phyloP scores from a whole-genome alignment of 92 coral and sea anemone genomes.

The Muricea muricata region DNA sequence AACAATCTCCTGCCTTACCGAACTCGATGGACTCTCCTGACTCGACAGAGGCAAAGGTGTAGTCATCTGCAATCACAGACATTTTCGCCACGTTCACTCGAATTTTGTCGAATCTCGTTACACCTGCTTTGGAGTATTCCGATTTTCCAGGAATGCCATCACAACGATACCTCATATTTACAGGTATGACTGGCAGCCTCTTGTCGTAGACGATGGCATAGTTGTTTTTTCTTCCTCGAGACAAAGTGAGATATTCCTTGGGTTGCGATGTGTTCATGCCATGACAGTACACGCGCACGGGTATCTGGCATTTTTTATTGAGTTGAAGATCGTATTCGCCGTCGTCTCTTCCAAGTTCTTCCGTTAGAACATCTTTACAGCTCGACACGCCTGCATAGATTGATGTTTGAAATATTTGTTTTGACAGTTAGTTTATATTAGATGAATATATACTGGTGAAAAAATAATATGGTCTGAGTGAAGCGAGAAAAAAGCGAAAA shows the following conservation, averaged over 20 bases:
- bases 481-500: too few relatives aligned
- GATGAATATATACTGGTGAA: too few relatives aligned
- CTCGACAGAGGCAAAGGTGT: constrained; percentile 78
- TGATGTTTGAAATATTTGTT: background rate
- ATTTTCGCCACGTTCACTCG: constrained; percentile 78
- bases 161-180: constrained; percentile 77
- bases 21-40: constrained; percentile 76
- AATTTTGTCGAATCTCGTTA: constrained; percentile 78
- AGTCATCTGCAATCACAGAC: constrained; percentile 81
- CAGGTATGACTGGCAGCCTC: constrained; percentile 75
- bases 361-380: constrained; percentile 77
- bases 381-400: constrained; percentile 77
- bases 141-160: constrained; percentile 68
- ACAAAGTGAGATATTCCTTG: constrained; percentile 80
- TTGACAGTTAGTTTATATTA: too few relatives aligned
- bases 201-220: constrained; percentile 85
- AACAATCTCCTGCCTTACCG: constrained; percentile 97
- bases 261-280: constrained; percentile 88
- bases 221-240: constrained; percentile 83
- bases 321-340: constrained; percentile 88
- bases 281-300: constrained; percentile 89
- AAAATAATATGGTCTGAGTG: too few relatives aligned
- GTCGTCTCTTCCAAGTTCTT: constrained; percentile 78
- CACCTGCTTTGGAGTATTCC: constrained; percentile 73
- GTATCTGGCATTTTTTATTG: constrained; percentile 77